Base-by-base conservation (phyloP, 2,797 vertebrate species). In the Micrastur ruficollis region DNA sequence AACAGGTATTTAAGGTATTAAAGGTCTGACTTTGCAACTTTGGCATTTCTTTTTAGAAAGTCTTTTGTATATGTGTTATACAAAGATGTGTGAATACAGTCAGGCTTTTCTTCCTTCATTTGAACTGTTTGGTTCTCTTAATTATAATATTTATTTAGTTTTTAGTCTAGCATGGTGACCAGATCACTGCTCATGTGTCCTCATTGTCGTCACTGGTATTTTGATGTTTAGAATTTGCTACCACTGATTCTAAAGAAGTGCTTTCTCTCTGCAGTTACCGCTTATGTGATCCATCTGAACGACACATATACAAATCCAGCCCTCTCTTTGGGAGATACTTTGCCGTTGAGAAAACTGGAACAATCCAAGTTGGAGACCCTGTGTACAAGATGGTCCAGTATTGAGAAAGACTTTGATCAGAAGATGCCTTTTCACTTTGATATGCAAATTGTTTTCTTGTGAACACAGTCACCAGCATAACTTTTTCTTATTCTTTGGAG, bases 321-420 rank as follows among this genome's bases (percentile, higher is more conserved):
- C 99, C 99, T 3, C 91, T 99, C 88, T 99, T 99, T 75, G 99
- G 99, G 31, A 98, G 98, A 82, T 98, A 99, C 96, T 99, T 98
- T 95, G 98, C 90, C 0, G 97, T 99, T 96, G 98, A 98, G 97
- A 98, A 98, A 98, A 98, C 97, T 2, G 99, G 99, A 67, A 94
- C 80, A 4, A 91, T 99, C 95, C 98, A 97, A 96, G 98, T 99
- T 58, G 99, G 99, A 17, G 99, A 99, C 75, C 98, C 98, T 1
- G 99, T 99, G 70, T 99, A 98, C 96, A 98, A 93, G 97, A 98
- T 99, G 83, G 76, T 96, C 88, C 91, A 92, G 21, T 98, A 85
- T 72, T 6, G 34, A 83, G 46, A 18, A 40, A 80, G 17, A 23
- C 38, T 32, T 23, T 25, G 22, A 58, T 67, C 66, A 59, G 89